A percentile compares a stretch with the other conserved stretches of the same genome.
These are phyloP conservation scores for Eucidaris tribuloides DNA, from an alignment of 35 echinoderm and acorn worm genomes.

Conservation along the genomic window DNA sequence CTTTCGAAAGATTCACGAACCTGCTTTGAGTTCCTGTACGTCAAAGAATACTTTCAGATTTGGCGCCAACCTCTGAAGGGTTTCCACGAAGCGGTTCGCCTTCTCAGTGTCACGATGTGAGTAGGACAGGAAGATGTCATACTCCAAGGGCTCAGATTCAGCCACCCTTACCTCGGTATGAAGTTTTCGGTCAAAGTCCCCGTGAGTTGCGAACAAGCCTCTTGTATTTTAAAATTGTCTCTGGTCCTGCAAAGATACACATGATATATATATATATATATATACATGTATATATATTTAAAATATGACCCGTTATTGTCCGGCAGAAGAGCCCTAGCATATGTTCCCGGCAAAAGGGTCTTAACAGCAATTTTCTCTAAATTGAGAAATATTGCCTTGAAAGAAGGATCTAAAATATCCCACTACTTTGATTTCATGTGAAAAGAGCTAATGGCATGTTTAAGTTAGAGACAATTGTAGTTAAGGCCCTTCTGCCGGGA, in stretches of 20 bases:
- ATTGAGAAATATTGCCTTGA: too few relatives aligned
- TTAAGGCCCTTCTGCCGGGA: too few relatives aligned
- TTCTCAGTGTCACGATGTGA: slow-evolving; percentile 57
- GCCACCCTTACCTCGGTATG: slow-evolving; percentile 49
- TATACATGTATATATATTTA: too few relatives aligned
- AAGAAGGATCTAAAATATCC: too few relatives aligned
- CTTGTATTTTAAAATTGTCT: slow-evolving; percentile 46
- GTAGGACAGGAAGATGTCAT: slow-evolving; percentile 96
- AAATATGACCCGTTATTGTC: too few relatives aligned
- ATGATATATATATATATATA: too few relatives aligned
- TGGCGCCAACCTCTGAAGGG: slow-evolving; percentile 20
- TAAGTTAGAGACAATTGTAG: too few relatives aligned
- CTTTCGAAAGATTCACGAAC: not conserved
- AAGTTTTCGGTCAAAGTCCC: slow-evolving; percentile 30
- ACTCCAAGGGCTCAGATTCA: slow-evolving; percentile 46
- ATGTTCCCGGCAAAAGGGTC: too few relatives aligned
- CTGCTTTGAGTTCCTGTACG: slow-evolving; percentile 75
- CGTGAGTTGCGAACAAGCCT: slow-evolving; percentile 42
- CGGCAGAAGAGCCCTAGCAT: too few relatives aligned
- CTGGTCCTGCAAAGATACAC: slow-evolving; percentile 37
- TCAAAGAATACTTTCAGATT: slow-evolving; percentile 73
- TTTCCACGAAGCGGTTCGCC: slow-evolving; percentile 49
- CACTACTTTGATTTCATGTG: too few relatives aligned
- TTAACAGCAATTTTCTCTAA: too few relatives aligned
- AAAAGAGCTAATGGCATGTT: too few relatives aligned